phyloP scores from a whole-genome alignment of 2,113 vertebrate genomes.

The Panthera leo region DNA sequence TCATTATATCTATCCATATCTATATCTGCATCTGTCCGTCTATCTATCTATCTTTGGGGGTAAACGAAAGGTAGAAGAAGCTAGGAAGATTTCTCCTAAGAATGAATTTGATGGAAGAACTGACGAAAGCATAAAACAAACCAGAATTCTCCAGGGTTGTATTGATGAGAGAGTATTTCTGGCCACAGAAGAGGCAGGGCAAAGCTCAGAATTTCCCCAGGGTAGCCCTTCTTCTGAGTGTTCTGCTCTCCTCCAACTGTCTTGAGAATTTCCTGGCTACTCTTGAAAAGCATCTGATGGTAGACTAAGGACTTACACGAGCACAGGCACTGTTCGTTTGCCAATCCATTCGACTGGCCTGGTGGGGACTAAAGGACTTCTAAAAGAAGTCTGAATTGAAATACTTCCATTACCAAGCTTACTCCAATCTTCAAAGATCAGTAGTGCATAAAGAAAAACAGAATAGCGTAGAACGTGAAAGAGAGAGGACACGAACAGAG shows the following conservation, averaged over 20 bases:
- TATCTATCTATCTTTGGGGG: neutral
- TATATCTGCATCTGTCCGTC: neutral
- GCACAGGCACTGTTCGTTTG: neutral
- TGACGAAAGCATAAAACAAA: neutral
- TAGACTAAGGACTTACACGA: neutral
- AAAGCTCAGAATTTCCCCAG: neutral
- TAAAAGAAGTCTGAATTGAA: neutral
- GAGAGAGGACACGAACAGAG: neutral
- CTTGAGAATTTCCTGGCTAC: neutral
- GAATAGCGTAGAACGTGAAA: neutral
- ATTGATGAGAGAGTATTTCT: neutral
- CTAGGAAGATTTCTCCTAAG: neutral
- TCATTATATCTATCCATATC: neutral
- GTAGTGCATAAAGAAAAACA: constrained; percentile 32
- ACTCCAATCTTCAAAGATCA: neutral
- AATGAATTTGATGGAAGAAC: neutral
- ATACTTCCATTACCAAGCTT: neutral
- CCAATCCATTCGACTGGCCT: neutral
- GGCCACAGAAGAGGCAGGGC: neutral
- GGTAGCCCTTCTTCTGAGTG: neutral
- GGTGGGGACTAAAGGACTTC: neutral
- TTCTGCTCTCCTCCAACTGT: neutral
- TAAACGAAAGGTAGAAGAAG: neutral
- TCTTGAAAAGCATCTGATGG: neutral
- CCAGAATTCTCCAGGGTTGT: too few species aligned